These are phyloP conservation scores for Clarias macrocephalus DNA, from an alignment of 2,113 vertebrate genomes.

Conservation along the genomic window DNA sequence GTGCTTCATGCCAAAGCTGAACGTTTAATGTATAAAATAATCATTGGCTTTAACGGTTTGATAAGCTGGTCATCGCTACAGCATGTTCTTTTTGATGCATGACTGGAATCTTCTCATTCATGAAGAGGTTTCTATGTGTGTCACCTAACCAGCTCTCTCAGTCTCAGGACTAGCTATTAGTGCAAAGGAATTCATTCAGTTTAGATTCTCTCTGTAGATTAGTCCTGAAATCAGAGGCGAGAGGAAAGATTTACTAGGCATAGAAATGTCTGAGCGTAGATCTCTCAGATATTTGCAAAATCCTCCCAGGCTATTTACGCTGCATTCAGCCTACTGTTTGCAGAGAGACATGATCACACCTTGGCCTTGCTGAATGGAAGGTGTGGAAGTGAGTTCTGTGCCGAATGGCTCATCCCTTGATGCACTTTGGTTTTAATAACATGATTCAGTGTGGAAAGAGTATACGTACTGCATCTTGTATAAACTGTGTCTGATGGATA, in stretches of 20 bases:
- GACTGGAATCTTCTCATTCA: background rate
- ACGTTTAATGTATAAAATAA: background rate
- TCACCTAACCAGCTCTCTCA: background rate
- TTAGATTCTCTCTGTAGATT: conserved; percentile 7
- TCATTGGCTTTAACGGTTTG: background rate
- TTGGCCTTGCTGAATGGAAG: conserved; percentile 29
- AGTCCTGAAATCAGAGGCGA: conserved; percentile 11
- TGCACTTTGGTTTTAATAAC: conserved; percentile 50
- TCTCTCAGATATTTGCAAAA: background rate
- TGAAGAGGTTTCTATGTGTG: background rate
- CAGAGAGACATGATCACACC: conserved; percentile 10
- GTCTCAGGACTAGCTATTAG: conserved; percentile 7
- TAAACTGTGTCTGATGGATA: conserved; percentile 44
- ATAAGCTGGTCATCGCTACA: background rate
- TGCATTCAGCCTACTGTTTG: conserved; percentile 22
- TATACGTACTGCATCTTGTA: conserved; percentile 51
- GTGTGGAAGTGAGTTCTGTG: conserved; percentile 49
- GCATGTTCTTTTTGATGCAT: background rate
- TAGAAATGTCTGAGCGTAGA: background rate
- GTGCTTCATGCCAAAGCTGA: background rate
- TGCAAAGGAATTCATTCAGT: background rate
- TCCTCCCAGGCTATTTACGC: conserved; percentile 23
- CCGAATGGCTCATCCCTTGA: conserved; percentile 46
- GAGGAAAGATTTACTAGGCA: conserved; percentile 10
- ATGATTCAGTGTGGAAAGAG: conserved; percentile 58